Evolutionary conservation across 2,888 invertebrate species (phyloP).

Genomic region (Leuctra nigra): DNA sequence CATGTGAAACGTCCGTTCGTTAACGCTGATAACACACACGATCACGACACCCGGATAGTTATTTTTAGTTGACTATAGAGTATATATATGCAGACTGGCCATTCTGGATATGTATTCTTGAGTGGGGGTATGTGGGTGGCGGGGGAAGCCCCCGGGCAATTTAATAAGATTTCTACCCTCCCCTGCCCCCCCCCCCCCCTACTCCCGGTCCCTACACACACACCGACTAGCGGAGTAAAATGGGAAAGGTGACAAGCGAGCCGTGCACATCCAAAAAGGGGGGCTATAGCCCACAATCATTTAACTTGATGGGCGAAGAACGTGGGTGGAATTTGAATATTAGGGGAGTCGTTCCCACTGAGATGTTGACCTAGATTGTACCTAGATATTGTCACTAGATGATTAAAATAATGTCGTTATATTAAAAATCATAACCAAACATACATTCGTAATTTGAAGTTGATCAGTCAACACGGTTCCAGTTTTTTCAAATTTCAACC

Average conservation of each 20-base stretch:
- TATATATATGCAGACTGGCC: constrained; percentile 29
- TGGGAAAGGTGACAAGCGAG: constrained; percentile 35
- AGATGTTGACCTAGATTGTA: no score
- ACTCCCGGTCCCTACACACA: neutral
- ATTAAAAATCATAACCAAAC: no score
- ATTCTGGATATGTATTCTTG: constrained; percentile 33
- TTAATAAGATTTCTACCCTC: constrained; percentile 34
- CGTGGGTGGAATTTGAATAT: neutral
- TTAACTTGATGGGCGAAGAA: constrained; percentile 16
- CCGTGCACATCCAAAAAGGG: constrained; percentile 31
- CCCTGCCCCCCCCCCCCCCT: constrained; percentile 19
- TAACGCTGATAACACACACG: neutral
- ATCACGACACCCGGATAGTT: neutral
- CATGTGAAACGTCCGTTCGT: no score
- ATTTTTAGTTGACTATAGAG: no score
- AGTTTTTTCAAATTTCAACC: no score
- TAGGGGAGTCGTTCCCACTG: no score
- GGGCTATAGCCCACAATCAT: constrained; percentile 9
- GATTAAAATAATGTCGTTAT: no score
- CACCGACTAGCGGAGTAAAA: constrained; percentile 27
- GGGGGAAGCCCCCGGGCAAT: constrained; percentile 32
- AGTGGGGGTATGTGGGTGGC: constrained; percentile 23
- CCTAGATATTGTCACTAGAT: no score
- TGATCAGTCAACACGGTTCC: no score
- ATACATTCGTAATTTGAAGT: no score